phyloP scores from a whole-genome alignment of 2,797 vertebrate genomes.

The Melanotaenia pygmaea region DNA sequence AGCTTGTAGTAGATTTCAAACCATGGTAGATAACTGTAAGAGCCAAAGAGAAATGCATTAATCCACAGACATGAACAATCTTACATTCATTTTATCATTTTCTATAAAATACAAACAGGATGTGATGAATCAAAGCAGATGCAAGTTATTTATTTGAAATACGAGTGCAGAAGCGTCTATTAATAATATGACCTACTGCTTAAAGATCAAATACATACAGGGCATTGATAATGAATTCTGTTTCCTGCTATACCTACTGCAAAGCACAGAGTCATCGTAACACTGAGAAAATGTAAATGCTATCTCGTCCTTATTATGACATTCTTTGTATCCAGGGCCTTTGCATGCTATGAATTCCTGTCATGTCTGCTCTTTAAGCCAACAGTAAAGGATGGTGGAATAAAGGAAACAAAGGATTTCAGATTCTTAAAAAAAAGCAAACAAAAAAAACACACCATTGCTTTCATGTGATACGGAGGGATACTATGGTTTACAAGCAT shows the following conservation, averaged over 20 bases:
- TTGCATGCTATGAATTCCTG: conserved; percentile 64
- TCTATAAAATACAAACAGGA: conserved; percentile 15
- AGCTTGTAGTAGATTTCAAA: conserved; percentile 99
- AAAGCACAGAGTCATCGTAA: conserved; percentile 25
- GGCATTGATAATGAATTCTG: conserved; percentile 12
- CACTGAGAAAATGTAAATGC: conserved; percentile 31
- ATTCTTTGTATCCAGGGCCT: conserved; percentile 61
- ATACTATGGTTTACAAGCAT: conserved; percentile 78
- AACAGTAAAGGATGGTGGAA: conserved; percentile 19
- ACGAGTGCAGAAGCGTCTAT: conserved; percentile 15
- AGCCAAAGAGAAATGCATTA: conserved; percentile 28
- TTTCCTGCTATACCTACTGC: conserved; percentile 19
- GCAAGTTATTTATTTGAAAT: conserved; percentile 4
- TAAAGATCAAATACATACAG: conserved; percentile 27
- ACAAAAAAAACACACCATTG: conserved; percentile 33
- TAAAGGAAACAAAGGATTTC: conserved; percentile 40
- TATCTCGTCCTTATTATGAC: conserved; percentile 62
- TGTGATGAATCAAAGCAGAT: conserved; percentile 12
- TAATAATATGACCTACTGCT: conserved; percentile 41
- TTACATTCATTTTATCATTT: conserved; percentile 2
- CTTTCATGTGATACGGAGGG: conserved; percentile 66
- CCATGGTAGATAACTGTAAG: conserved; percentile 95
- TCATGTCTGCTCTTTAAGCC: conserved; percentile 62
- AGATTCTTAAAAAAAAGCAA: conserved; percentile 62
- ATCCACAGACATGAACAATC: conserved; percentile 14